These are phyloP conservation scores for Cantharis nigra DNA, from an alignment of 2,888 invertebrate species.

Conservation along the genomic window DNA sequence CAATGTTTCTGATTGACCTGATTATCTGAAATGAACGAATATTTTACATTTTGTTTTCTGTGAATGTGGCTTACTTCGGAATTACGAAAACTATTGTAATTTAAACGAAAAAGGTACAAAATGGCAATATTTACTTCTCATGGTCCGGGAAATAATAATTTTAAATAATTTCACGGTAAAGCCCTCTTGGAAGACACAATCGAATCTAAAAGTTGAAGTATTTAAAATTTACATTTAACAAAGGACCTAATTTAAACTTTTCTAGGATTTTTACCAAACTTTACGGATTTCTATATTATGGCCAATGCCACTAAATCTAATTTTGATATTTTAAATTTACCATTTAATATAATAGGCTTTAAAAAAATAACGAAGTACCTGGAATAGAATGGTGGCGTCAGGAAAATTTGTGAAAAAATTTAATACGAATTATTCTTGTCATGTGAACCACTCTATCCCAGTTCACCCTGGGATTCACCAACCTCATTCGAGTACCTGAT, in stretches of 20 bases:
- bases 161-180: too few species aligned
- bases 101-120: too few species aligned
- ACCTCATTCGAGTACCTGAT: neutral
- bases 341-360: neutral
- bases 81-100: too few species aligned
- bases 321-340: neutral
- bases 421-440: neutral
- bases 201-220: too few species aligned
- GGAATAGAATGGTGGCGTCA: neutral
- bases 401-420: too few species aligned
- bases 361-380: neutral
- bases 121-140: too few species aligned
- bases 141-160: too few species aligned
- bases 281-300: neutral
- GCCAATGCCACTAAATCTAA: neutral
- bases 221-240: neutral
- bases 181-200: too few species aligned
- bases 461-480: neutral
- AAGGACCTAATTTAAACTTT: neutral
- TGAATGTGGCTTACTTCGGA: too few species aligned
- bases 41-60: too few species aligned
- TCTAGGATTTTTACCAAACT: neutral
- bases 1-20: too few species aligned
- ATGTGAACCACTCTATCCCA: neutral
- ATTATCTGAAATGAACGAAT: too few species aligned